phyloP scores from a whole-genome alignment of 2,888 invertebrate species.

The Timema podura region DNA sequence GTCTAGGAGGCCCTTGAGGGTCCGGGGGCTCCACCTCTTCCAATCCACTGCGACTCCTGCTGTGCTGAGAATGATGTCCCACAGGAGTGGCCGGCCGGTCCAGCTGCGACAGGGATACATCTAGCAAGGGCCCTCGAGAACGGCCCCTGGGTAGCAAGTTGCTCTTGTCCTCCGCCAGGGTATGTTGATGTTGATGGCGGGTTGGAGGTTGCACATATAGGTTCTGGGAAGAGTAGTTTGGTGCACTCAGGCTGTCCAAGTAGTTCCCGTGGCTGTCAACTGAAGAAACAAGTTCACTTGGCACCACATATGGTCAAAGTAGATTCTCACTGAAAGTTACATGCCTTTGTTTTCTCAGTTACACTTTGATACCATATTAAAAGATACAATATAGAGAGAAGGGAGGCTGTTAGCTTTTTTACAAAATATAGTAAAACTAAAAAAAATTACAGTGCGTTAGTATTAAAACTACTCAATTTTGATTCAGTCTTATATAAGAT shows the following conservation, averaged over 20 bases:
- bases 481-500: too few species aligned
- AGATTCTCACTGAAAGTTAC: too few species aligned
- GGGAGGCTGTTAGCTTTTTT: too few species aligned
- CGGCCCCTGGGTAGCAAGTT: slow-evolving; percentile 64
- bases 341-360: too few species aligned
- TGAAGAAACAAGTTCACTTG: too few species aligned
- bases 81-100: slow-evolving; percentile 53
- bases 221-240: slow-evolving; percentile 80
- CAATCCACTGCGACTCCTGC: slow-evolving; percentile 37
- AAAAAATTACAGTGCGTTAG: too few species aligned
- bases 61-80: slow-evolving; percentile 29
- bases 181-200: slow-evolving; percentile 46
- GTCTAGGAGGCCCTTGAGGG: slow-evolving; percentile 65
- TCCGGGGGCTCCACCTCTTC: slow-evolving; percentile 54
- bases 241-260: slow-evolving; percentile 40
- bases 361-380: too few species aligned
- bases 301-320: too few species aligned
- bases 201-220: slow-evolving; percentile 89
- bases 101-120: slow-evolving; percentile 57
- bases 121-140: slow-evolving; percentile 62
- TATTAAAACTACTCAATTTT: too few species aligned
- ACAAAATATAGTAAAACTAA: too few species aligned
- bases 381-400: too few species aligned
- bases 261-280: slow-evolving; percentile 43
- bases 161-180: slow-evolving; percentile 59